These are phyloP conservation scores for Meloidogyne floridensis DNA, from an alignment of 1,140 invertebrate genomes.

Conservation along the genomic window DNA sequence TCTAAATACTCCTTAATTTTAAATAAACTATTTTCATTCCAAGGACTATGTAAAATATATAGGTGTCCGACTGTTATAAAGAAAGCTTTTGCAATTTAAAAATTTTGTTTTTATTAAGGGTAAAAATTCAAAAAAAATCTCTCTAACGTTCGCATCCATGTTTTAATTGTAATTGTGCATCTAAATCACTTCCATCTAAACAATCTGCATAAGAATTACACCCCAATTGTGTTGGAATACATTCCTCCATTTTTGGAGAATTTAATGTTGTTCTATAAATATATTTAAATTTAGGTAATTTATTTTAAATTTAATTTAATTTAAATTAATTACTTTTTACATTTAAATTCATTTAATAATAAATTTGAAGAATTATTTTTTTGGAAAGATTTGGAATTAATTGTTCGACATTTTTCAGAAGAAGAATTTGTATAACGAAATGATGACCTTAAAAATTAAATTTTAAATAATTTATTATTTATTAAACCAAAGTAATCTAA, in stretches of 20 bases:
- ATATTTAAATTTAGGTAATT: neutral
- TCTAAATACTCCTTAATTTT: no score
- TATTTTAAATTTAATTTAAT: neutral
- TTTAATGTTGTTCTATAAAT: neutral
- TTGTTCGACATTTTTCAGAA: neutral
- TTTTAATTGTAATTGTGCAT: conserved; percentile 27
- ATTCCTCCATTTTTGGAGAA: conserved; percentile 18
- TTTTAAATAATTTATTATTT: neutral
- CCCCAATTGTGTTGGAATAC: conserved; percentile 31
- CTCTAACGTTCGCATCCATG: conserved; percentile 35
- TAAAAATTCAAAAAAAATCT: neutral
- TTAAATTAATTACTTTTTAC: neutral
- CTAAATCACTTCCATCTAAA: conserved; percentile 29
- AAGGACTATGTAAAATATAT: no score
- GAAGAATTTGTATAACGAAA: conserved; percentile 4
- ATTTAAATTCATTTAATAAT: neutral
- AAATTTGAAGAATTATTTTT: neutral
- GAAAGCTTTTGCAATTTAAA: no score
- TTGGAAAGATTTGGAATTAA: neutral
- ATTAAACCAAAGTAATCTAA: conserved; percentile 37
- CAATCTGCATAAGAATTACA: conserved; percentile 44
- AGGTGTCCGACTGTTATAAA: no score
- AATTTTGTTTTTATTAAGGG: neutral
- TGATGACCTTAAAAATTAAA: conserved; percentile 7
- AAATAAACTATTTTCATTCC: no score